Evolutionary conservation across 2,888 invertebrate species (phyloP), one percentile per base, ranked within the genome.

Genomic region (Eristalis intricaria): DNA sequence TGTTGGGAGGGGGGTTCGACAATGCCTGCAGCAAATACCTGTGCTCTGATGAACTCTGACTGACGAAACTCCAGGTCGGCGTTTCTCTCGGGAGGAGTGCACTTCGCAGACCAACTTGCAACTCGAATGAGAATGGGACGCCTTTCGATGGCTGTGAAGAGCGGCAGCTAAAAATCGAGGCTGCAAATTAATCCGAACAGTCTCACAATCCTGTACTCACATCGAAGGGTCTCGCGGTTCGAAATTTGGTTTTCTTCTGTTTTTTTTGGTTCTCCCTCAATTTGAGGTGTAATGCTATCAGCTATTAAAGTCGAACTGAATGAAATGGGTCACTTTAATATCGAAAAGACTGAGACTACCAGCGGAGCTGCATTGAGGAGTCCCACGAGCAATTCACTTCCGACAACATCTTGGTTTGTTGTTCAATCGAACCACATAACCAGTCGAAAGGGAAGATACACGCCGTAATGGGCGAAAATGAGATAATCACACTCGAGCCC

Each of bases 241-340:
- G 7, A 29, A 50, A 61, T 50, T 23, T 10, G 13, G 22, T 58
- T 23, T 58, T 58, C 23, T 10, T 26, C 4, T 13, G 23, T 13
- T 26, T 60, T 7, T 35, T 60, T 7, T 35, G 56, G 23, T 58
- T 50, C 32, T 73, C 0, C 64, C 66, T 65, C 63, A 65, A 43
- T 74, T 43, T 3, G 60, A 71, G 79, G 84, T 87, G 87, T 84
- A 87, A 73, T 73, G 71, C 89, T 89, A 87, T 89, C 91, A 90
- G 91, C 90, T 90, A 89, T 89, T 89, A 71, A 90, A 91, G 89
- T 91, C 91, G 91, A 90, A 91, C 92, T 91, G 90, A 91, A 85
- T 89, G 66, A 91, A 91, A 89, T 91, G 91, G 91, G 91, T 91
- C 91, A 91, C 76, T 75, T 50, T 73, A 32, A 69, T 80, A 60